Evolutionary conservation across 2,113 vertebrate species (phyloP).

Genomic region (Poeciliopsis retropinna): DNA sequence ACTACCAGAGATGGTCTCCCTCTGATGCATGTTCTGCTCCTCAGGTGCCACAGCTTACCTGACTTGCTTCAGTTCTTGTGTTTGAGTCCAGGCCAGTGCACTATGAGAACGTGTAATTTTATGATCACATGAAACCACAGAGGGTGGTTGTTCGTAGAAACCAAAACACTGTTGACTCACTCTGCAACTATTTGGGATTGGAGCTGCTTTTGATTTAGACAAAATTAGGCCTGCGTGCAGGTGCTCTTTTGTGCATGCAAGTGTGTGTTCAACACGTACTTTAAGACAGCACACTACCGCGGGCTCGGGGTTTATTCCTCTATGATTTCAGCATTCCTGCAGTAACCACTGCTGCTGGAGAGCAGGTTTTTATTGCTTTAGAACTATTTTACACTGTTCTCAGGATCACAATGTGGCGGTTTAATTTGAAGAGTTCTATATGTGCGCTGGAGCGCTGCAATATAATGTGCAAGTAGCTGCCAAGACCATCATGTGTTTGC

Average conservation of each 20-base stretch:
- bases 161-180: slow-evolving; percentile 58
- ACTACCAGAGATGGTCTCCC: not conserved
- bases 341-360: slow-evolving; percentile 31
- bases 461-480: not conserved
- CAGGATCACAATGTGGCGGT: slow-evolving; percentile 2
- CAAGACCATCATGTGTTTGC: not conserved
- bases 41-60: not conserved
- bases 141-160: slow-evolving; percentile 43
- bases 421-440: slow-evolving; percentile 2
- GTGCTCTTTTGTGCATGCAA: slow-evolving; percentile 7
- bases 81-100: slow-evolving; percentile 39
- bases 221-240: slow-evolving; percentile 43
- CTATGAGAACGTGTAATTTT: slow-evolving; percentile 63
- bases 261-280: not conserved
- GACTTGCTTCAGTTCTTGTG: slow-evolving; percentile 32
- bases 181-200: slow-evolving; percentile 64
- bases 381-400: slow-evolving; percentile 25
- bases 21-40: slow-evolving; percentile 17
- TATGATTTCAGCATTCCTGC: slow-evolving; percentile 40
- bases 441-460: not conserved
- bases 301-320: slow-evolving; percentile 8
- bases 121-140: slow-evolving; percentile 55
- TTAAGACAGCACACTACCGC: not conserved
- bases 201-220: slow-evolving; percentile 68
- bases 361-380: slow-evolving; percentile 22